Evolutionary conservation across 2,888 invertebrate species (phyloP).

Genomic region (Limnephilus auricula): DNA sequence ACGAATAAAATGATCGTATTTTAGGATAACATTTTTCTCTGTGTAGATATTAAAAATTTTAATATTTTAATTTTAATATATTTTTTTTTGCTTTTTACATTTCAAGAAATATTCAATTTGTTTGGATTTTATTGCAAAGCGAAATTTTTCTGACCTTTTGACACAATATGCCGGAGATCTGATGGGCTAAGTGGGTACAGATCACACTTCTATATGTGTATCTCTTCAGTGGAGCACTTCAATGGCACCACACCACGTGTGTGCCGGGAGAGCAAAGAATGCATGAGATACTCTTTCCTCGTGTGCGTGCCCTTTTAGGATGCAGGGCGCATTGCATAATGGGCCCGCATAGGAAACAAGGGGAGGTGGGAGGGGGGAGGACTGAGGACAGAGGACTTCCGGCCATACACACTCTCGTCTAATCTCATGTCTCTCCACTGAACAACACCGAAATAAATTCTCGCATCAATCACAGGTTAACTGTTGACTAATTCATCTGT

Average conservation of each 20-base stretch:
- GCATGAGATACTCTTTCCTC: neutral
- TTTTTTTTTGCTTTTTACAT: no score
- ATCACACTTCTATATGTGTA: no score
- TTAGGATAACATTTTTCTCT: no score
- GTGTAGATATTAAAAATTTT: no score
- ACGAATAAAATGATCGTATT: no score
- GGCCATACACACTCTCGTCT: neutral
- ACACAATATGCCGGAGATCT: no score
- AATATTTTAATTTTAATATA: no score
- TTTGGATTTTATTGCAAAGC: no score
- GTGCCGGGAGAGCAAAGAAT: neutral
- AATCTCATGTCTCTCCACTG: neutral
- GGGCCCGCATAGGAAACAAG: slow-evolving; percentile 41
- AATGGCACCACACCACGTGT: slow-evolving; percentile 18
- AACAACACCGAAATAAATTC: neutral
- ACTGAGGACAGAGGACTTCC: neutral
- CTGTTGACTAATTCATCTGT: neutral
- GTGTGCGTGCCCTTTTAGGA: slow-evolving; percentile 2
- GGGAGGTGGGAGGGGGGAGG: neutral
- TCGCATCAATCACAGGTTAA: neutral
- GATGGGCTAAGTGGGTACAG: no score
- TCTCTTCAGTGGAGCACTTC: neutral
- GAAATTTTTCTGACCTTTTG: no score
- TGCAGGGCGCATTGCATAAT: slow-evolving; percentile 27
- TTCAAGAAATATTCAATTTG: no score